phyloP scores from a whole-genome alignment of 2,888 invertebrate species.

The Cephus sareptanus region DNA sequence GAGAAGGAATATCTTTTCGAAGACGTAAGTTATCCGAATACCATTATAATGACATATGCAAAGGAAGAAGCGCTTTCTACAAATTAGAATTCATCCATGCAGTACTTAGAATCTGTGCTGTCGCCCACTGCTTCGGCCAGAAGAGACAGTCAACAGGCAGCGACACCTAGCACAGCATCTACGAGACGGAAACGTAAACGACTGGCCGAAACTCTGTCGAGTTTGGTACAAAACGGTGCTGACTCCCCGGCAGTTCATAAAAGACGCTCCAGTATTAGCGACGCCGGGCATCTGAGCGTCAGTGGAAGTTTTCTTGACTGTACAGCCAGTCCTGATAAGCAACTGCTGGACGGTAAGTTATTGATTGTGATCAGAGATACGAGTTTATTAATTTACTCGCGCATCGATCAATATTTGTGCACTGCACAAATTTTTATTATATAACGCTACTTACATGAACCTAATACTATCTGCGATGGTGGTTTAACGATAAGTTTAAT shows the following conservation, averaged over 20 bases:
- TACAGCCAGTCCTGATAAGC: constrained; percentile 83
- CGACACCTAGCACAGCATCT: constrained; percentile 67
- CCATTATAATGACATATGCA: constrained; percentile 1
- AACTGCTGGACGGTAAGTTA: constrained; percentile 58
- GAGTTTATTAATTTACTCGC: background rate
- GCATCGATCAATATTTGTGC: constrained; percentile 16
- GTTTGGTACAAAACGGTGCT: constrained; percentile 68
- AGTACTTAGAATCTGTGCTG: constrained; percentile 68
- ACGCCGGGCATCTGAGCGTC: constrained; percentile 85
- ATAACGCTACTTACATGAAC: background rate
- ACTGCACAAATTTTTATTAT: background rate
- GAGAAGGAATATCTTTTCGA: constrained; percentile 91
- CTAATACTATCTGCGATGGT: background rate
- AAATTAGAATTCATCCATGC: constrained; percentile 16
- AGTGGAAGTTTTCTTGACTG: constrained; percentile 91
- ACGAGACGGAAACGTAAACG: constrained; percentile 86
- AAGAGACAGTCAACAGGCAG: constrained; percentile 70
- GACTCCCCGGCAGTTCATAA: constrained; percentile 74
- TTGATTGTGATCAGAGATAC: background rate
- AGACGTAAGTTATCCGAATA: constrained; percentile 73
- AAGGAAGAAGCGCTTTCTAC: background rate
- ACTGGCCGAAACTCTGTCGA: constrained; percentile 73
- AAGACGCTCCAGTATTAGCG: constrained; percentile 87
- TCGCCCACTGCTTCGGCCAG: constrained; percentile 67
- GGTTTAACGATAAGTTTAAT: background rate